phyloP scores from a whole-genome alignment of 1,140 invertebrate species.

The Cydia fagiglandana region DNA sequence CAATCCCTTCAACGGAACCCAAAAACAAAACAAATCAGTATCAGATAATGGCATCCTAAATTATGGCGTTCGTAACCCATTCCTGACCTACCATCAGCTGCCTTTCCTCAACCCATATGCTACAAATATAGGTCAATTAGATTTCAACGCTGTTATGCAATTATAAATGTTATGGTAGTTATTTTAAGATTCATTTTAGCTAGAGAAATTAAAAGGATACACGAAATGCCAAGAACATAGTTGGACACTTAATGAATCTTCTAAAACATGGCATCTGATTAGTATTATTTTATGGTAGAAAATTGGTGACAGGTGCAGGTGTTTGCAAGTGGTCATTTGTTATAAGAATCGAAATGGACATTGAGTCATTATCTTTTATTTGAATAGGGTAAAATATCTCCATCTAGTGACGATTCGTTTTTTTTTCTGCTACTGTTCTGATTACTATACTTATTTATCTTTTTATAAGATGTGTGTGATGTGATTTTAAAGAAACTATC shows the following conservation, averaged over 20 bases:
- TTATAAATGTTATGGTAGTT: conserved; percentile 37
- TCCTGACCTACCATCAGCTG: conserved; percentile 67
- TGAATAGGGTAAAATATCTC: background rate
- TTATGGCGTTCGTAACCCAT: conserved; percentile 65
- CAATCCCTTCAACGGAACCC: conserved; percentile 42
- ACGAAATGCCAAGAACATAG: conserved; percentile 35
- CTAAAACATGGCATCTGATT: conserved; percentile 50
- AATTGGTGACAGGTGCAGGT: conserved; percentile 53
- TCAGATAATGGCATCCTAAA: conserved; percentile 63
- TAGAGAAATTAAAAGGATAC: background rate
- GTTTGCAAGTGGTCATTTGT: conserved; percentile 45
- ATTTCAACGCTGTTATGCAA: conserved; percentile 33
- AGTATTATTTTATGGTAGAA: conserved; percentile 52
- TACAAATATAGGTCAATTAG: conserved; percentile 65
- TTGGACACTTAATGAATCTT: conserved; percentile 55
- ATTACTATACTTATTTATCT: too few species aligned
- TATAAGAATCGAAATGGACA: conserved; percentile 41
- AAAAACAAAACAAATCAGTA: conserved; percentile 70
- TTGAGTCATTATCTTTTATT: conserved; percentile 47
- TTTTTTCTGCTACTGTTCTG: conserved; percentile 21
- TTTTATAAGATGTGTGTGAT: too few species aligned
- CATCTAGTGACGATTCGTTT: background rate
- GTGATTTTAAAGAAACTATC: too few species aligned
- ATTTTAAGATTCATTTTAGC: conserved; percentile 38
- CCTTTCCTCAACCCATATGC: conserved; percentile 56